Conservation (phyloP, 2,888 invertebrate species). For the Gonocerus acuteangulatus region DNA sequence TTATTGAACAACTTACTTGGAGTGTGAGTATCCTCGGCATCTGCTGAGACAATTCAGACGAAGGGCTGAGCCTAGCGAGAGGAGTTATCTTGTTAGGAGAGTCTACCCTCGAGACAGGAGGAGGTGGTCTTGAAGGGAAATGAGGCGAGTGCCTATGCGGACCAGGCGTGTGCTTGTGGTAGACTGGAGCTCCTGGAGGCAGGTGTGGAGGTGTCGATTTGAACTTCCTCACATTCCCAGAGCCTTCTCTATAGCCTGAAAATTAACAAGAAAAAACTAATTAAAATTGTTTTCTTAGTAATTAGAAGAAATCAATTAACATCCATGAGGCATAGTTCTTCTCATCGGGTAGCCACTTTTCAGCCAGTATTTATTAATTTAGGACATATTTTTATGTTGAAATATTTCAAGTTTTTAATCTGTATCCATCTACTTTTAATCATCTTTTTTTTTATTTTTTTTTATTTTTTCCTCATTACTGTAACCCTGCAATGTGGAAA, state of each 20-base stretch:
- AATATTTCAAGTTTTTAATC: too few relatives aligned
- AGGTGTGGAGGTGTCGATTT: conserved; percentile 76
- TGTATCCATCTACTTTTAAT: too few relatives aligned
- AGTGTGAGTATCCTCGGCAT: conserved; percentile 87
- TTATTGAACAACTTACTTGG: too few relatives aligned
- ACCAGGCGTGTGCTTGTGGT: conserved; percentile 46
- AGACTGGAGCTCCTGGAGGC: conserved; percentile 58
- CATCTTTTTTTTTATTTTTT: too few relatives aligned
- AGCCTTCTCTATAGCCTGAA: conserved; percentile 68
- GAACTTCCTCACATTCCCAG: conserved; percentile 70
- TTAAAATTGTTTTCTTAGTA: too few relatives aligned
- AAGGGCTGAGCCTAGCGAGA: conserved; percentile 79
- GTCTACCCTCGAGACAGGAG: conserved; percentile 41
- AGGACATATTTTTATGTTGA: too few relatives aligned
- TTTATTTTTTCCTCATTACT: too few relatives aligned
- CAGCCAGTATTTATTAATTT: too few relatives aligned
- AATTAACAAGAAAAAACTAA: background rate
- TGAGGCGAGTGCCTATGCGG: conserved; percentile 69
- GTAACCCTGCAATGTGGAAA: too few relatives aligned
- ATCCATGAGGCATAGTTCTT: too few relatives aligned
- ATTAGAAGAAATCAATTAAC: too few relatives aligned
- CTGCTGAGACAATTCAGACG: conserved; percentile 83
- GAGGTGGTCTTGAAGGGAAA: conserved; percentile 51
- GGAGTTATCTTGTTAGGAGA: conserved; percentile 54
- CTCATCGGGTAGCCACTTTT: too few relatives aligned